Evolutionary conservation across 2,113 vertebrate genomes (phyloP), one percentile per base, ranked within the genome.

Genomic region (Gavia stellata): DNA sequence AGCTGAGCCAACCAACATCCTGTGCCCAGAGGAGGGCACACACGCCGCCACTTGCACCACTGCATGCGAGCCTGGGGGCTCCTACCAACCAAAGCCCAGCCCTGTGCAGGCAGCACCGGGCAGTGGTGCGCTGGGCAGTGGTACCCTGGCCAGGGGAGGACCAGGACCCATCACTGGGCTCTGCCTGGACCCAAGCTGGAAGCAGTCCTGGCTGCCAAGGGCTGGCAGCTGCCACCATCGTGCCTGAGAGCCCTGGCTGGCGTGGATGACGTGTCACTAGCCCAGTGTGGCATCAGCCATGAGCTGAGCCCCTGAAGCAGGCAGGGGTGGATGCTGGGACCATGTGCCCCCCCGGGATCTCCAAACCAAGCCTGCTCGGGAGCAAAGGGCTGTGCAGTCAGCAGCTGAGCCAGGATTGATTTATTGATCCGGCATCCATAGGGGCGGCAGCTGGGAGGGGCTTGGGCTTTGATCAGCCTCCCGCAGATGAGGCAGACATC

Each of bases 341-440:
- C 13, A 49, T 44, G 70, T 52, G 34, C 50, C 66, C 95, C 45
- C 34, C 23, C 1, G 3, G 81, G 44, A 84, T 94, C 73, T 80
- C 87, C 87, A 74, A 79, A 0, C 9, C 34, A 65, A 65, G 47
- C 62, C 56, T 18, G 26, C 66, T 44, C 3, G 1, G 52, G 58
- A 84, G 42, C 62, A 61, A 50, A 45, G 25, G 42, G n/a, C 47
- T 83, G 45, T 86, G 53, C 62, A 93, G 90, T 82, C 87, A 82
- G 88, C 90, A 93, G 49, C 88, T 86, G 85, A 88, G 92, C 40
- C 2, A 1, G 79, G 65, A 94, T 92, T 59, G 82, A 94, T 93
- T 90, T 91, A 95, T 95, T 80, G 93, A 96, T 85, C 90, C 4
- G 2, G 53, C 88, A 62, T 96, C 74, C 90, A 83, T 66, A 88